Evolutionary conservation across 1,140 invertebrate species (phyloP).

Genomic region (Cotesia chilonis): DNA sequence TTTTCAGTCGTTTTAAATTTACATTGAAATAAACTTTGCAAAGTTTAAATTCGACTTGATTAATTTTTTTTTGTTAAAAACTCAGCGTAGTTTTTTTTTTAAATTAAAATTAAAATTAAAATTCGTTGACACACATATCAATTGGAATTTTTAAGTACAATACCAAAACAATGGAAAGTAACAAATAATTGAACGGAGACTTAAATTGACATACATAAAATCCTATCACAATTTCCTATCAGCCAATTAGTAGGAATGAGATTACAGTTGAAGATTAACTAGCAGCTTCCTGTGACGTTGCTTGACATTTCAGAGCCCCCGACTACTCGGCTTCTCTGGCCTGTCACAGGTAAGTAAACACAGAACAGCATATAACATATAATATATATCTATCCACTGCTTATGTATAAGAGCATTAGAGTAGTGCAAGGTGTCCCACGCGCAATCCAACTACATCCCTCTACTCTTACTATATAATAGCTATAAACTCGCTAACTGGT

Average conservation of each 20-base stretch:
- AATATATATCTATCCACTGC: neutral
- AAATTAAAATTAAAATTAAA: too few species aligned
- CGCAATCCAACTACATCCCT: neutral
- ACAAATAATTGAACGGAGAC: neutral
- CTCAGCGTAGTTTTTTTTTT: too few species aligned
- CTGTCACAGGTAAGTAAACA: slow-evolving; percentile 28
- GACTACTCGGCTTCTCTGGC: neutral
- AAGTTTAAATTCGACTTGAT: too few species aligned
- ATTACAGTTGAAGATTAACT: slow-evolving; percentile 46
- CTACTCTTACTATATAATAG: neutral
- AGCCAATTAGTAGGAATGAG: slow-evolving; percentile 50
- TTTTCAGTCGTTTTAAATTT: too few species aligned
- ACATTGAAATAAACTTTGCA: too few species aligned
- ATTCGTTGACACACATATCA: too few species aligned
- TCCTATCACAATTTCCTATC: slow-evolving; percentile 44
- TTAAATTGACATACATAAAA: slow-evolving; percentile 19
- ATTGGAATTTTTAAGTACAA: too few species aligned
- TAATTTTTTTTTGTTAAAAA: too few species aligned
- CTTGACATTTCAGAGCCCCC: slow-evolving; percentile 23
- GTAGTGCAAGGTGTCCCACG: slow-evolving; percentile 17
- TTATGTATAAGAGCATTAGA: neutral
- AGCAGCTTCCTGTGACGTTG: slow-evolving; percentile 42
- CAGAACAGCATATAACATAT: neutral
- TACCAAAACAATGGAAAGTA: too few species aligned
- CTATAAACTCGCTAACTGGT: slow-evolving; percentile 6